Conservation (phyloP, 2,888 invertebrate genomes). For the Ochlodes sylvanus region DNA sequence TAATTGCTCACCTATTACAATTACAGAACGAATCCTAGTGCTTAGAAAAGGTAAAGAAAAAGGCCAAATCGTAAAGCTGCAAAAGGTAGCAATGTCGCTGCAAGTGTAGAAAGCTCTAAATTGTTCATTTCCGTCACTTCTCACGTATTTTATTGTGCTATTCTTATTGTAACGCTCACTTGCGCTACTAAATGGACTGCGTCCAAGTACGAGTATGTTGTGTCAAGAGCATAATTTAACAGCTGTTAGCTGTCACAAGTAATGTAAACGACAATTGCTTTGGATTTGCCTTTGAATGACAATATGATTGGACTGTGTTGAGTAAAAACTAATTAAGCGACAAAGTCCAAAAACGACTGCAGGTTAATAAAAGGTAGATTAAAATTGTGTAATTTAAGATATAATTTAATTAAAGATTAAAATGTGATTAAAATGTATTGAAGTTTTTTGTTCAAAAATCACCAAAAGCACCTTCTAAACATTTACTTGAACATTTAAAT, state of each 20-base stretch:
- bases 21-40: background rate
- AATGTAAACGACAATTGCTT: background rate
- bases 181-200: background rate
- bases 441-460: no score
- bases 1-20: background rate
- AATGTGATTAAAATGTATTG: no score
- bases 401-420: no score
- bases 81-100: conserved; percentile 8
- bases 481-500: no score
- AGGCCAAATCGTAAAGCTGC: conserved; percentile 13
- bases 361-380: no score
- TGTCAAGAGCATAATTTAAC: conserved; percentile 1
- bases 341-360: no score
- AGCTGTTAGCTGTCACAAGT: background rate
- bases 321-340: no score
- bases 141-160: conserved; percentile 29
- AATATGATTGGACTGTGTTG: no score
- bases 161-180: conserved; percentile 3
- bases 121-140: conserved; percentile 33
- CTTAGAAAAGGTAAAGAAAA: background rate
- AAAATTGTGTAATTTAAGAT: no score
- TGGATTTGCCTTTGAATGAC: background rate
- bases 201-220: background rate
- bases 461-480: no score
- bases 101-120: conserved; percentile 27